A percentile compares a stretch with the other conserved stretches of the same genome.
Evolutionary conservation across 1,140 invertebrate species (phyloP).

Genomic region (Thaumatotibia leucotreta): DNA sequence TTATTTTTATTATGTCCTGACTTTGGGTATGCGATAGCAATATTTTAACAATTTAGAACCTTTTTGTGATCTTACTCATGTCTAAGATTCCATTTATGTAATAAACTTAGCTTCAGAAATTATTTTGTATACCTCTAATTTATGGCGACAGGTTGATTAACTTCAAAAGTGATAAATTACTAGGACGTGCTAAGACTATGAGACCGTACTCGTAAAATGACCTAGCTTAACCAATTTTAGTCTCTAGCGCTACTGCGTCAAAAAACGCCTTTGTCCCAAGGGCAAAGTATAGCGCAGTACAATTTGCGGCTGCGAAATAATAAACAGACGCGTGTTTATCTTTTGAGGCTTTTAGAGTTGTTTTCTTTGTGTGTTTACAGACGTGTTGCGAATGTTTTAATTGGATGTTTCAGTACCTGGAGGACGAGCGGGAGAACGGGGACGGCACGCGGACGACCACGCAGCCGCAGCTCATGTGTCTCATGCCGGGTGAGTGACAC

Average conservation of each 20-base stretch:
- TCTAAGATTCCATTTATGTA: too few relatives aligned
- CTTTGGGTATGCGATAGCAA: too few relatives aligned
- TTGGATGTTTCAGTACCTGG: conserved; percentile 60
- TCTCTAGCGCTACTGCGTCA: not conserved
- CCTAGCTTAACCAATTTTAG: not conserved
- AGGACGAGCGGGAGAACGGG: conserved; percentile 68
- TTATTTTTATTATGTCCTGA: too few relatives aligned
- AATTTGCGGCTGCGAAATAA: not conserved
- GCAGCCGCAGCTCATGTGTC: conserved; percentile 73
- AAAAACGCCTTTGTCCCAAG: conserved; percentile 12
- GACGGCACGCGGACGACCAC: conserved; percentile 60
- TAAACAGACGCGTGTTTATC: conserved; percentile 10
- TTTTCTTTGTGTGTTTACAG: not conserved
- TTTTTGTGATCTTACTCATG: too few relatives aligned
- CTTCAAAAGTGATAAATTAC: not conserved
- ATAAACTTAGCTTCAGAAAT: too few relatives aligned
- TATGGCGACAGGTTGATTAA: not conserved
- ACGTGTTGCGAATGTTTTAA: not conserved
- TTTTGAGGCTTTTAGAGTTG: conserved; percentile 12
- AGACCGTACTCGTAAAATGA: not conserved
- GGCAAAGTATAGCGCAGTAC: not conserved
- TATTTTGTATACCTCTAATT: not conserved
- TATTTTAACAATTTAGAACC: too few relatives aligned
- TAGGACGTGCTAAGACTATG: not conserved
- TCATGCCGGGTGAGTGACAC: conserved; percentile 65